A percentile compares a stretch with the other conserved stretches of the same genome.
Conservation (phyloP, 1,140 invertebrate species). For the Euwallacea similis region DNA sequence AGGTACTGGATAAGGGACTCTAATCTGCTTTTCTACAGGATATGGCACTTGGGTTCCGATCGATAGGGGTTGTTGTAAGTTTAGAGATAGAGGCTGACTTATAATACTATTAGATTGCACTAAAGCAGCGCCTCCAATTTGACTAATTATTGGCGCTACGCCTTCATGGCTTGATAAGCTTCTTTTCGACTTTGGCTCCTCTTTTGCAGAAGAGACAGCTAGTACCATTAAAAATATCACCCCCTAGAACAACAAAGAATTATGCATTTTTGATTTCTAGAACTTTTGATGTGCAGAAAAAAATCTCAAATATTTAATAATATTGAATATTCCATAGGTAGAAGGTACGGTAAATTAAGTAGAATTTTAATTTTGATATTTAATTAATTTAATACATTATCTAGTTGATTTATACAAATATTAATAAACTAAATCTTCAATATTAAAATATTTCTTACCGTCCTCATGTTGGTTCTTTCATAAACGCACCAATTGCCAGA, state of each 20-base stretch:
- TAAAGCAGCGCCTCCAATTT: background rate
- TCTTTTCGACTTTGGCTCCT: background rate
- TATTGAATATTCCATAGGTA: no score
- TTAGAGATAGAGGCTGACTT: no score
- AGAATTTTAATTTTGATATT: background rate
- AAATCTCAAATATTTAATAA: no score
- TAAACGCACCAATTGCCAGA: background rate
- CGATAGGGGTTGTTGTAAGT: background rate
- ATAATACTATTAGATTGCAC: no score
- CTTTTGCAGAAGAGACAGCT: background rate
- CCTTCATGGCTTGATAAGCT: constrained; percentile 5
- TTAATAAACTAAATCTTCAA: no score
- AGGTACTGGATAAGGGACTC: constrained; percentile 13
- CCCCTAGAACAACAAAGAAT: background rate
- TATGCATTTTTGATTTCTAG: no score
- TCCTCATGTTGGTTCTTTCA: background rate
- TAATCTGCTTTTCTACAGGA: constrained; percentile 13
- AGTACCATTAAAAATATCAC: background rate
- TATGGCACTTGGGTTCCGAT: constrained; percentile 4
- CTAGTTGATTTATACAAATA: background rate
- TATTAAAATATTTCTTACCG: background rate
- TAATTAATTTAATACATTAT: background rate
- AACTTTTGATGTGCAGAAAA: no score
- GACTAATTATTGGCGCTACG: background rate
- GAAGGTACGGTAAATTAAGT: no score